Evolutionary conservation across 2,113 vertebrate genomes (phyloP).

Genomic region (Lucifuga dentata): DNA sequence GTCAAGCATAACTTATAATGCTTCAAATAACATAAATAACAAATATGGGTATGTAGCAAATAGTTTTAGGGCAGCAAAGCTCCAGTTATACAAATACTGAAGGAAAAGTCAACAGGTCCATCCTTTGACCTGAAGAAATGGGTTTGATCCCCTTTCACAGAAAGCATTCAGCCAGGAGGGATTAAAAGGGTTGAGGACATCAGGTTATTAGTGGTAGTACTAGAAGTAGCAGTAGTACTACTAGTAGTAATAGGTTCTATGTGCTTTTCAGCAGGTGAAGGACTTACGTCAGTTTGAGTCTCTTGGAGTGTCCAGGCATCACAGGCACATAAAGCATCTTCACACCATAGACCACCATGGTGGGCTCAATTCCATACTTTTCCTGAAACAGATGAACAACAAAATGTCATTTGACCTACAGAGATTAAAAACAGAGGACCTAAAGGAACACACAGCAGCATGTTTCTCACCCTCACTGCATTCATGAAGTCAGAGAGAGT

Average conservation of each 20-base stretch:
- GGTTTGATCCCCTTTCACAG: too few species aligned
- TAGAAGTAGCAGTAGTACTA: too few species aligned
- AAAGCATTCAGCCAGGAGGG: too few species aligned
- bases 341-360: conserved; percentile 97
- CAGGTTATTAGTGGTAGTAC: too few species aligned
- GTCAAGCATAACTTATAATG: too few species aligned
- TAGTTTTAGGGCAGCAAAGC: not conserved
- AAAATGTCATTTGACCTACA: not conserved
- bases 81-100: not conserved
- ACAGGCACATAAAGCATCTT: conserved; percentile 99
- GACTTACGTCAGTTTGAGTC: conserved; percentile 95
- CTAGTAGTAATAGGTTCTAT: too few species aligned
- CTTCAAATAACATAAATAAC: too few species aligned
- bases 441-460: not conserved
- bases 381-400: conserved; percentile 82
- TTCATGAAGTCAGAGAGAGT: conserved; percentile 96
- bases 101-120: too few species aligned
- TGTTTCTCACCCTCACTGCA: conserved; percentile 89
- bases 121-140: too few species aligned
- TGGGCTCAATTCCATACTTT: conserved; percentile 96
- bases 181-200: too few species aligned
- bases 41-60: too few species aligned
- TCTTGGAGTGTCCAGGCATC: conserved; percentile 97
- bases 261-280: too few species aligned
- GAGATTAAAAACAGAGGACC: not conserved